Conservation (phyloP, 2,113 vertebrate species). For the Turnix velox region DNA sequence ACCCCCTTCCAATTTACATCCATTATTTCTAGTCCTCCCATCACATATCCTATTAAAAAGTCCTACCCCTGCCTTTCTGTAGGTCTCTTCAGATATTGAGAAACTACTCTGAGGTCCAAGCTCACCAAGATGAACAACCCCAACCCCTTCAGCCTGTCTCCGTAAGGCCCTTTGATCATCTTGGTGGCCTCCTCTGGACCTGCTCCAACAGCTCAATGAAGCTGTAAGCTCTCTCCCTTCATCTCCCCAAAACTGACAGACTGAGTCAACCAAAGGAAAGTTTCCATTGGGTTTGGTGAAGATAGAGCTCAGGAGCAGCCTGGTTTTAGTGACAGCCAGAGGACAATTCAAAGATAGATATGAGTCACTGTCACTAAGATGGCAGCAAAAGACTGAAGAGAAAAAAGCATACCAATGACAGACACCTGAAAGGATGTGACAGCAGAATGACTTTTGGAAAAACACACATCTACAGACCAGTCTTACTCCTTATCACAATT, state of each 20-base stretch:
- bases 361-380: neutral
- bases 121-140: no score
- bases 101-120: no score
- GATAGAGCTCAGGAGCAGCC: neutral
- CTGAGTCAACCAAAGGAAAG: neutral
- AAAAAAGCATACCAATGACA: neutral
- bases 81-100: no score
- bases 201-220: no score
- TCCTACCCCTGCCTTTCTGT: no score
- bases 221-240: neutral
- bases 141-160: no score
- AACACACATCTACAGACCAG: neutral
- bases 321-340: neutral
- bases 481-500: neutral
- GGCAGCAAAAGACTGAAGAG: neutral
- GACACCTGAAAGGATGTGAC: neutral
- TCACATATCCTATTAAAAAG: no score
- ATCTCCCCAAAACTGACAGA: neutral
- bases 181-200: no score
- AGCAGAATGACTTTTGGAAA: neutral
- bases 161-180: no score
- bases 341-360: neutral
- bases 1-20: no score
- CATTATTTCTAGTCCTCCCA: no score
- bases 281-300: neutral